A percentile compares a stretch with the other conserved stretches of the same genome.
Evolutionary conservation across 1,140 invertebrate genomes (phyloP).

Genomic region (Pseudomyrmex gracilis): DNA sequence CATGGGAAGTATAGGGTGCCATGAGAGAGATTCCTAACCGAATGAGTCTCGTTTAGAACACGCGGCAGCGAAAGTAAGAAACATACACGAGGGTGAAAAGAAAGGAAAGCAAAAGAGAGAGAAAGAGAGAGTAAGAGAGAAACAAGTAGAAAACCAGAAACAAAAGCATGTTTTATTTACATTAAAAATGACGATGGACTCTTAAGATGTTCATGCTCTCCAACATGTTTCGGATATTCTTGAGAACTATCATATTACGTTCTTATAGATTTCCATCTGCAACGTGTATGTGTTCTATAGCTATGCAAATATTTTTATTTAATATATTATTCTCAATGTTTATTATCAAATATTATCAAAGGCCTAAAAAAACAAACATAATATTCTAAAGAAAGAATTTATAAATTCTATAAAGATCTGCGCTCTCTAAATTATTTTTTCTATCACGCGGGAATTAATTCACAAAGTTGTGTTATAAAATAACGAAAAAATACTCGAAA

Average conservation of each 20-base stretch:
- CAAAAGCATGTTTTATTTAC: constrained; percentile 64
- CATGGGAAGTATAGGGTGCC: constrained; percentile 65
- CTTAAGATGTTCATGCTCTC: constrained; percentile 45
- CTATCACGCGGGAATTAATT: neutral
- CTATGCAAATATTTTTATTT: neutral
- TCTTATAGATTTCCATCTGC: constrained; percentile 23
- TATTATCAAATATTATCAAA: neutral
- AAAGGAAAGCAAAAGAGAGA: constrained; percentile 27
- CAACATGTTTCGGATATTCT: constrained; percentile 31
- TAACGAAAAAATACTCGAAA: constrained; percentile 1
- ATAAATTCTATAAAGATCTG: no score
- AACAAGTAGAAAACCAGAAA: constrained; percentile 36
- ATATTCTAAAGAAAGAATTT: no score
- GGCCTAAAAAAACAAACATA: no score
- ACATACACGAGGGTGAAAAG: constrained; percentile 53
- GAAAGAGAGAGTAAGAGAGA: constrained; percentile 12
- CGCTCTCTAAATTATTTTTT: neutral
- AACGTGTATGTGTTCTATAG: neutral
- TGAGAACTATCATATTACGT: constrained; percentile 37
- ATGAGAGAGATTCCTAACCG: constrained; percentile 49
- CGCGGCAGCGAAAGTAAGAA: constrained; percentile 54
- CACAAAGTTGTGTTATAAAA: neutral
- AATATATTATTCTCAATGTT: neutral
- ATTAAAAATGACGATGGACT: constrained; percentile 57
- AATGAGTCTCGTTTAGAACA: constrained; percentile 52